A percentile compares a stretch with the other conserved stretches of the same genome.
phyloP scores from a whole-genome alignment of 2,113 vertebrate genomes.

The Hyperoodon ampullatus region DNA sequence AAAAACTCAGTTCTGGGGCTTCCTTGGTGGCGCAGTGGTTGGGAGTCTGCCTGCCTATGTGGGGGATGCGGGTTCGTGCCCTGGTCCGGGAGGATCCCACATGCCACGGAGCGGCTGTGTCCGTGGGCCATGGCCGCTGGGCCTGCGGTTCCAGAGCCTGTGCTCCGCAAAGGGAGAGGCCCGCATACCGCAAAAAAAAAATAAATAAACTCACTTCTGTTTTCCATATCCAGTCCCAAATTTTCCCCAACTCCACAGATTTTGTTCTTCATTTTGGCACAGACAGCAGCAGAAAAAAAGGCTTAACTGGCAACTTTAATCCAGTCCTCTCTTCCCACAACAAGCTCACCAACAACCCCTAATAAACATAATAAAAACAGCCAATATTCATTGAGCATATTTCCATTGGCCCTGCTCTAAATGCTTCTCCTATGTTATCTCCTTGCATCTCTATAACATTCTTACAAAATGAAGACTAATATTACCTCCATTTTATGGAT shows the following conservation, averaged over 20 bases:
- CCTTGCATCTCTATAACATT: neutral
- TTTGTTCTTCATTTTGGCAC: neutral
- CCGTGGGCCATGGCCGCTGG: too few relatives aligned
- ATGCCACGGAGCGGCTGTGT: too few relatives aligned
- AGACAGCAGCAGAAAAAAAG: neutral
- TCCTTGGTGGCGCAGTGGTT: too few relatives aligned
- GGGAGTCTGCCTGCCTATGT: too few relatives aligned
- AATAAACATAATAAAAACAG: neutral
- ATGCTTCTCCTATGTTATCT: neutral
- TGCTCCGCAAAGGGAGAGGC: too few relatives aligned
- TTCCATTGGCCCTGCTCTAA: neutral
- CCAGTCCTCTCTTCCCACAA: neutral
- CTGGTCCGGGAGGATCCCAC: too few relatives aligned
- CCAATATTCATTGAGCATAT: neutral
- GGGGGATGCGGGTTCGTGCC: too few relatives aligned
- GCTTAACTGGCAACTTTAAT: neutral
- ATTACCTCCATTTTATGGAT: neutral
- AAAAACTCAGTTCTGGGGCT: neutral
- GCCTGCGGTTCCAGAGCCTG: too few relatives aligned
- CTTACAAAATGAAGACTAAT: neutral
- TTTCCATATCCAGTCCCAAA: neutral
- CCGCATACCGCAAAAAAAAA: too few relatives aligned
- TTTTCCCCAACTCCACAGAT: neutral
- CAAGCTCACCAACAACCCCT: neutral
- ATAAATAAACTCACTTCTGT: neutral